Conservation (phyloP, 2,113 vertebrate species). For the Pelecanoides urinatrix region DNA sequence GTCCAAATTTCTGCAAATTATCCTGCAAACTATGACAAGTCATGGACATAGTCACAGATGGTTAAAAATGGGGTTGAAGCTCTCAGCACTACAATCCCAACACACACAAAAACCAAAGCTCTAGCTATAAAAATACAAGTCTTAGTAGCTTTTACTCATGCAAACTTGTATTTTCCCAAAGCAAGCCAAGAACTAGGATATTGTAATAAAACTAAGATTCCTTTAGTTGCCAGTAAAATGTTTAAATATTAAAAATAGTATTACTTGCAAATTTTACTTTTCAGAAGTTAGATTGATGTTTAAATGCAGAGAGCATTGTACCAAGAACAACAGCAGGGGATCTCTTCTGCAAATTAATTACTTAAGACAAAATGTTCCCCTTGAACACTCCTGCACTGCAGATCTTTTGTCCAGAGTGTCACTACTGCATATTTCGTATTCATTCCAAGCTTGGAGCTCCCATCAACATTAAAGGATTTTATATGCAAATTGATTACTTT, state of each 20-base stretch:
- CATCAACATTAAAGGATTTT: slow-evolving; percentile 53
- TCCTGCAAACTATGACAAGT: slow-evolving; percentile 39
- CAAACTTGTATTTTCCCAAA: slow-evolving; percentile 3
- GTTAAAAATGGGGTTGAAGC: slow-evolving; percentile 50
- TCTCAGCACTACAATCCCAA: not conserved
- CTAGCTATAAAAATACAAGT: not conserved
- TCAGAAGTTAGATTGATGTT: slow-evolving; percentile 58
- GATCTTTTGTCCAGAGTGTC: slow-evolving; percentile 65
- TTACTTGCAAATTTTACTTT: slow-evolving; percentile 62
- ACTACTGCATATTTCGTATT: slow-evolving; percentile 54
- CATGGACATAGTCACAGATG: slow-evolving; percentile 34
- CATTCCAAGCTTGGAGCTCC: slow-evolving; percentile 47
- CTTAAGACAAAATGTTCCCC: slow-evolving; percentile 65
- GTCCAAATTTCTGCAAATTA: slow-evolving; percentile 64
- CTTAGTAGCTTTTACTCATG: not conserved
- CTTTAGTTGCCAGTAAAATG: slow-evolving; percentile 21
- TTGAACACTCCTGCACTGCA: slow-evolving; percentile 67
- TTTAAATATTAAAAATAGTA: slow-evolving; percentile 47
- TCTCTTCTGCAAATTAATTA: slow-evolving; percentile 69
- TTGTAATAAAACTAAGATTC: slow-evolving; percentile 28
- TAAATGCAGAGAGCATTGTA: slow-evolving; percentile 50
- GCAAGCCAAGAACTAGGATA: slow-evolving; percentile 21
- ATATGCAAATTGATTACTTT: slow-evolving; percentile 68
- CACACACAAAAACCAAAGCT: not conserved
- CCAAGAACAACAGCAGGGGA: slow-evolving; percentile 59